Evolutionary conservation across 1,140 invertebrate species (phyloP).

Genomic region (Musca domestica): DNA sequence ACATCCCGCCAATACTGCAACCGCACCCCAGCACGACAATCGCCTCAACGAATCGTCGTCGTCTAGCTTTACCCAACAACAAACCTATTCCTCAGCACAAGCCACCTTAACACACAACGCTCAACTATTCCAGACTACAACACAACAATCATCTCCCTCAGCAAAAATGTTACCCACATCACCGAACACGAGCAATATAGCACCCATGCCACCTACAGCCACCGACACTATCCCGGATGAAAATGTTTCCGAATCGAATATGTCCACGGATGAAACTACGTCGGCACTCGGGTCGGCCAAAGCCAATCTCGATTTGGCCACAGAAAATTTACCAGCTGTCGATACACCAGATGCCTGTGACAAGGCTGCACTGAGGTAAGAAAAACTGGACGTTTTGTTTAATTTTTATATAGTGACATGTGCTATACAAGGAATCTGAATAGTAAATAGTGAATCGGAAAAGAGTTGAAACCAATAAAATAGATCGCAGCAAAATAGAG

Average conservation of each 20-base stretch:
- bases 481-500: no score
- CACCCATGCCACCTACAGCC: constrained; percentile 17
- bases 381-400: no score
- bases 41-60: constrained; percentile 6
- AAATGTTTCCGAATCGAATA: neutral
- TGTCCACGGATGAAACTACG: neutral
- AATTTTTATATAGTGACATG: no score
- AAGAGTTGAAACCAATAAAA: no score
- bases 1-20: neutral
- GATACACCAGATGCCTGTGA: constrained; percentile 86
- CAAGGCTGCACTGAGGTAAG: constrained; percentile 80
- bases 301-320: constrained; percentile 64
- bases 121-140: neutral
- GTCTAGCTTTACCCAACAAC: constrained; percentile 10
- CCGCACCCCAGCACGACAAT: constrained; percentile 5
- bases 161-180: constrained; percentile 23
- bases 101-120: neutral
- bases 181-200: constrained; percentile 2
- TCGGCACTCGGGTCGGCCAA: neutral
- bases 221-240: neutral
- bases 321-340: constrained; percentile 74
- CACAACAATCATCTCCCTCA: neutral
- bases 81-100: neutral
- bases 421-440: no score
- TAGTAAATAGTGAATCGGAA: no score